Evolutionary conservation across 2,888 invertebrate genomes (phyloP).

Genomic region (Laothoe populi): DNA sequence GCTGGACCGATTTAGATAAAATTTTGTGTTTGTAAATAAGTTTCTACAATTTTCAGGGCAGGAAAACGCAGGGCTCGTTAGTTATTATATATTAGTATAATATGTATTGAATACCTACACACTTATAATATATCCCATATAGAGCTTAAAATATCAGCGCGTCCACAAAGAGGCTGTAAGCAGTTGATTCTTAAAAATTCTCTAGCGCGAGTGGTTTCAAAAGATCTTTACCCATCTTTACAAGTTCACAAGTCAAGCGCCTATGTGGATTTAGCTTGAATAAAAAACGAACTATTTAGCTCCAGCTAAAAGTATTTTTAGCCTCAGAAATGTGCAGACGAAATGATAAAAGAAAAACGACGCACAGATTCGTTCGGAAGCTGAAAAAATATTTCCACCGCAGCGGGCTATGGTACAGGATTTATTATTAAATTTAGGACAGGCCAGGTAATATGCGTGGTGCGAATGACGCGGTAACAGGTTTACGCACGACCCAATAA

Average conservation of each 20-base stretch:
- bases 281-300: conserved; percentile 23
- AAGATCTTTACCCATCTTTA: not conserved
- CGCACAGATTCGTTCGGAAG: conserved; percentile 5
- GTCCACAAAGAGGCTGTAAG: conserved; percentile 1
- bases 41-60: too few species aligned
- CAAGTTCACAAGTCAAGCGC: conserved; percentile 9
- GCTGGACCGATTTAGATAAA: too few species aligned
- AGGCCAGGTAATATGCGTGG: conserved; percentile 16
- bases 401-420: conserved; percentile 1
- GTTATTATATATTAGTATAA: too few species aligned
- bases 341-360: conserved; percentile 23
- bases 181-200: conserved; percentile 22
- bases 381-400: conserved; percentile 23
- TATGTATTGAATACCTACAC: too few species aligned
- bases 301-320: conserved; percentile 22
- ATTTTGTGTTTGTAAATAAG: too few species aligned
- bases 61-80: too few species aligned
- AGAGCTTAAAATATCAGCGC: not conserved
- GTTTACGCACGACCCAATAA: conserved; percentile 22
- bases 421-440: conserved; percentile 24
- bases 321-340: conserved; percentile 14
- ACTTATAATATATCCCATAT: too few species aligned
- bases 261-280: conserved; percentile 17
- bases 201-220: conserved; percentile 16
- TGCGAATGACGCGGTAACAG: conserved; percentile 18